Conservation (phyloP, 2,113 vertebrate genomes). For the Gavia stellata region DNA sequence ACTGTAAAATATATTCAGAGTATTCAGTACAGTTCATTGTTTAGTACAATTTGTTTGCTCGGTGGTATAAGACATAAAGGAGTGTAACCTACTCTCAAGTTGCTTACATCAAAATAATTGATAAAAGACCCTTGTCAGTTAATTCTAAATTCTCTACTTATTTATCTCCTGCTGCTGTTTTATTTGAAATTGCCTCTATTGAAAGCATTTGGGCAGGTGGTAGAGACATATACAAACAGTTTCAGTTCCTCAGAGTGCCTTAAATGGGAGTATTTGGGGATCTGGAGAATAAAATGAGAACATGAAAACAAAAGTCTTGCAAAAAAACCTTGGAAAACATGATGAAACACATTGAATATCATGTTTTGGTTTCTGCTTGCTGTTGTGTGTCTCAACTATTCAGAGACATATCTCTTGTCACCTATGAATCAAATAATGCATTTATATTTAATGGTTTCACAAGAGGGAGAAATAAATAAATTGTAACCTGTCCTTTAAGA, state of each 20-base stretch:
- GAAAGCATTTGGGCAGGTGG: not conserved
- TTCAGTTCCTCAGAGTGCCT: not conserved
- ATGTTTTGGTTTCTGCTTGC: not conserved
- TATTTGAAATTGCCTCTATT: not conserved
- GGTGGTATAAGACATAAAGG: not conserved
- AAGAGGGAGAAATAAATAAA: not conserved
- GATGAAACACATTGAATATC: not conserved
- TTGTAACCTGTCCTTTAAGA: not conserved
- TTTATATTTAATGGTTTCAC: not conserved
- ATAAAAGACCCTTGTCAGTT: not conserved
- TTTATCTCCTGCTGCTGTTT: not conserved
- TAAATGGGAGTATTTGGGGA: not conserved
- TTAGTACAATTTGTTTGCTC: not conserved
- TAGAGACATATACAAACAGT: not conserved
- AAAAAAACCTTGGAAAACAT: not conserved
- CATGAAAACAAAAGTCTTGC: not conserved
- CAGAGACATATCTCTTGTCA: not conserved
- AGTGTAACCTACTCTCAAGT: not conserved
- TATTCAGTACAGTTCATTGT: not conserved
- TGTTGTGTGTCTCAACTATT: not conserved
- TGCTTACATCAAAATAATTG: not conserved
- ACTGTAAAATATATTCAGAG: not conserved
- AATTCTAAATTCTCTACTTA: not conserved
- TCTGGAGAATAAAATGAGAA: not conserved
- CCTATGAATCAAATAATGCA: not conserved